Evolutionary conservation across 2,888 invertebrate genomes (phyloP).

Genomic region (Agriopis marginaria): DNA sequence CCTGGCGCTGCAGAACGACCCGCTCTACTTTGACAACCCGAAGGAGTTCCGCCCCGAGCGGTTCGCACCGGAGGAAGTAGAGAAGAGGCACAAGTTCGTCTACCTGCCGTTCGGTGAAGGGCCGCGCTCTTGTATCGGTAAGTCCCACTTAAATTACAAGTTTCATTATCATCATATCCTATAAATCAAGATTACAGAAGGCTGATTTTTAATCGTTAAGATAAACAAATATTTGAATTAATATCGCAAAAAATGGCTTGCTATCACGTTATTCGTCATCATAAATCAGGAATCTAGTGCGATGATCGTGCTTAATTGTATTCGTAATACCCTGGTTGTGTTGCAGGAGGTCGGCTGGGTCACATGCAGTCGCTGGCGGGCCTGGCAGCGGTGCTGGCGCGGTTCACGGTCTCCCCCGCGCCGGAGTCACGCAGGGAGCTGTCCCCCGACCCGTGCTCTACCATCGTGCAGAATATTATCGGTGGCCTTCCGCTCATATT

Average conservation of each 20-base stretch:
- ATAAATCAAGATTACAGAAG: neutral
- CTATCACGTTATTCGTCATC: no score
- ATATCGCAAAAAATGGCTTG: no score
- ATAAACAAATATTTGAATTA: neutral
- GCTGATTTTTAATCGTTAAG: neutral
- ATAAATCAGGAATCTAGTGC: no score
- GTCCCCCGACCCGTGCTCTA: constrained; percentile 57
- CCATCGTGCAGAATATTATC: constrained; percentile 60
- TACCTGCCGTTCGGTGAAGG: constrained; percentile 73
- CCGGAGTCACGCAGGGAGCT: constrained; percentile 52
- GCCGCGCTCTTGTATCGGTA: constrained; percentile 72
- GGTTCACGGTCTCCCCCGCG: constrained; percentile 60
- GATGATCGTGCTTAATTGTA: neutral
- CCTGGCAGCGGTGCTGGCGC: constrained; percentile 64
- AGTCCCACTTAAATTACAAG: constrained; percentile 31
- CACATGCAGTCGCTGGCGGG: constrained; percentile 74
- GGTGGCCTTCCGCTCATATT: constrained; percentile 67
- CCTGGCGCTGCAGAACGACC: constrained; percentile 64
- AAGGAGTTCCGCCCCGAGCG: constrained; percentile 65
- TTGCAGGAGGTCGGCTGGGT: constrained; percentile 68
- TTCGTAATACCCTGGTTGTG: neutral
- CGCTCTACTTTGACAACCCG: constrained; percentile 63
- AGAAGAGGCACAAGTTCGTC: constrained; percentile 55
- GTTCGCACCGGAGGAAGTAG: constrained; percentile 58
- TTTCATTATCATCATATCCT: neutral